phyloP scores from a whole-genome alignment of 2,113 vertebrate species.

The Asarcornis scutulata region DNA sequence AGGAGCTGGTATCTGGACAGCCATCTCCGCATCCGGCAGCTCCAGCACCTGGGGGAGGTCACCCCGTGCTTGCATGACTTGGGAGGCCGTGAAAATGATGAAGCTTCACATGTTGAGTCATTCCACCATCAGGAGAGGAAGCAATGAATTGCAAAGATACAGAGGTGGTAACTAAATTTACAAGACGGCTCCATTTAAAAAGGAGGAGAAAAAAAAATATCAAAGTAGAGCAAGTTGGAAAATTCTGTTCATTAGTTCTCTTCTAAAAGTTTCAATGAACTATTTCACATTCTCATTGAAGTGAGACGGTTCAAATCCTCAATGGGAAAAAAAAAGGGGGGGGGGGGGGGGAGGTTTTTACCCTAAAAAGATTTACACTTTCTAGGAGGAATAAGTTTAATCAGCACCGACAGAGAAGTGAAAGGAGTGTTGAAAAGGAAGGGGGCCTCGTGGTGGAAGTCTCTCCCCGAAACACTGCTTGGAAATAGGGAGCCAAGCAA shows the following conservation, averaged over 20 bases:
- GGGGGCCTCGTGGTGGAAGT: neutral
- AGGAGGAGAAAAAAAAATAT: conserved; percentile 44
- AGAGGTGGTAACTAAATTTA: conserved; percentile 74
- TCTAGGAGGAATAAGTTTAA: neutral
- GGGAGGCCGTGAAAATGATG: conserved; percentile 69
- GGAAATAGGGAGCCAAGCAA: neutral
- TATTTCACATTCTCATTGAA: conserved; percentile 38
- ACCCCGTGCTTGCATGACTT: conserved; percentile 31
- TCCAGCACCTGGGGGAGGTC: conserved; percentile 49
- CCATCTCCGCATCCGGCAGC: neutral
- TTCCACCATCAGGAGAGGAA: conserved; percentile 69
- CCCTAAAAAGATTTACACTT: neutral
- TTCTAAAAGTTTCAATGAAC: conserved; percentile 59
- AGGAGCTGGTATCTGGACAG: neutral
- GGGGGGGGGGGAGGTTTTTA: neutral
- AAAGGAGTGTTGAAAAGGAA: neutral
- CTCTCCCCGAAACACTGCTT: neutral
- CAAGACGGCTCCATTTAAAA: conserved; percentile 64
- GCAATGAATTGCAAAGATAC: conserved; percentile 58
- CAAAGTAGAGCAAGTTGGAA: conserved; percentile 71
- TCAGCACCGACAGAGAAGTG: neutral
- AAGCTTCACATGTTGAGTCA: conserved; percentile 68
- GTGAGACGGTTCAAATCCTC: neutral
- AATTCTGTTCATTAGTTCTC: conserved; percentile 62
- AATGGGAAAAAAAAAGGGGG: neutral